Evolutionary conservation across 1,140 invertebrate species (phyloP).

Genomic region (Eriosoma lanigerum): DNA sequence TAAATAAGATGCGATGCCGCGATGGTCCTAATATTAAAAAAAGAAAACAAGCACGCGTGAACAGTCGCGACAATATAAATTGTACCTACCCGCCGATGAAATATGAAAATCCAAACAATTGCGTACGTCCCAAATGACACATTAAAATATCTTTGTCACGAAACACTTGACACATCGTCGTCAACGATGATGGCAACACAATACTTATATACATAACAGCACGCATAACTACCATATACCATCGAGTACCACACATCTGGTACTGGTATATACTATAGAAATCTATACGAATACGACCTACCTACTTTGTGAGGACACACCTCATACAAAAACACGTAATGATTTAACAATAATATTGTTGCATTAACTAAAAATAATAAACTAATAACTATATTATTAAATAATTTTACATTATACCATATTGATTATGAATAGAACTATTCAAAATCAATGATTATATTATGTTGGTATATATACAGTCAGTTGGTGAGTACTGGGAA

Average conservation of each 20-base stretch:
- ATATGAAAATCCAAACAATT: slow-evolving; percentile 29
- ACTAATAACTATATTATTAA: no score
- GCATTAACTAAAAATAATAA: no score
- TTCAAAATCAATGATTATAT: no score
- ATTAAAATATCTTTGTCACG: slow-evolving; percentile 45
- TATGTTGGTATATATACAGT: no score
- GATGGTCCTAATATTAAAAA: no score
- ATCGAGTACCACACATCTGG: background rate
- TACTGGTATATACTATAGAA: slow-evolving; percentile 3
- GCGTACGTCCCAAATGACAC: slow-evolving; percentile 30
- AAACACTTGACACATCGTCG: slow-evolving; percentile 38
- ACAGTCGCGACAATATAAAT: background rate
- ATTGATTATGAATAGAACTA: no score
- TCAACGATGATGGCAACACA: slow-evolving; percentile 2
- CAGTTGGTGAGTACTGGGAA: no score
- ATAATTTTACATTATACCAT: no score
- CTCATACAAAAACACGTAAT: background rate
- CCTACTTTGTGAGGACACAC: background rate
- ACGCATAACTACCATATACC: slow-evolving; percentile 14
- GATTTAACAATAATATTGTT: background rate
- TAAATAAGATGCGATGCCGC: no score
- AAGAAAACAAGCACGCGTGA: background rate
- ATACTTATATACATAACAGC: background rate
- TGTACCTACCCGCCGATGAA: background rate
- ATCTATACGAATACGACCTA: background rate